These are phyloP conservation scores for Grammomys surdaster DNA, from an alignment of 2,113 vertebrate species.

Conservation along the genomic window DNA sequence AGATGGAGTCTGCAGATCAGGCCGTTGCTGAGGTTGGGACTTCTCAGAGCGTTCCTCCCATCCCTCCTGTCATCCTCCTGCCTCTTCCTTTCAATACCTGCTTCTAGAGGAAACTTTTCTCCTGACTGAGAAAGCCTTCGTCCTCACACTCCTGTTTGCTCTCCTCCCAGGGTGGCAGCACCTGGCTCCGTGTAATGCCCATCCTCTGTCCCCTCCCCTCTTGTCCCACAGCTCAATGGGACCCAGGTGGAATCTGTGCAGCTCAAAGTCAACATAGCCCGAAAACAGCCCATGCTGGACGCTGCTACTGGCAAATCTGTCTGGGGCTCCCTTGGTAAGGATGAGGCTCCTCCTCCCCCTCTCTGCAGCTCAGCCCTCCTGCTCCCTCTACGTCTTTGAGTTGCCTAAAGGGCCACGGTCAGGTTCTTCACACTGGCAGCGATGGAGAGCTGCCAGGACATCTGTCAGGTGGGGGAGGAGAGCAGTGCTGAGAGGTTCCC, in stretches of 20 bases:
- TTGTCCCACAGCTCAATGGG: slow-evolving; percentile 89
- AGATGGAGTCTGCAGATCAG: slow-evolving; percentile 95
- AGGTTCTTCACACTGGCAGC: neutral
- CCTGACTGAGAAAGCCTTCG: neutral
- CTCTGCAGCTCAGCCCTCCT: neutral
- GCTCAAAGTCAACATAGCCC: slow-evolving; percentile 95
- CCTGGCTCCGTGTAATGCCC: neutral
- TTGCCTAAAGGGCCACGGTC: neutral
- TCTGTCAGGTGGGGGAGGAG: neutral
- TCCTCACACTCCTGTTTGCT: neutral
- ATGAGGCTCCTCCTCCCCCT: neutral
- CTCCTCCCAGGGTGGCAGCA: neutral
- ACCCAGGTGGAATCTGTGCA: slow-evolving; percentile 90
- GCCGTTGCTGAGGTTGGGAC: slow-evolving; percentile 92
- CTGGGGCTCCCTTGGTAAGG: slow-evolving; percentile 94
- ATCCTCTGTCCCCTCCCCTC: slow-evolving; percentile 1
- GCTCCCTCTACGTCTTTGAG: neutral
- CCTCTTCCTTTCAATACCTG: slow-evolving; percentile 24
- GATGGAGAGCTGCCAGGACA: neutral
- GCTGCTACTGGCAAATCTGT: slow-evolving; percentile 93
- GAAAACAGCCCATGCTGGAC: slow-evolving; percentile 96
- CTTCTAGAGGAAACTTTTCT: slow-evolving; percentile 19
- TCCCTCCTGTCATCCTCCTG: neutral
- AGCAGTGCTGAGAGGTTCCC: neutral
- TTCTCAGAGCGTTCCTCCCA: slow-evolving; percentile 29